phyloP scores from a whole-genome alignment of 2,888 invertebrate genomes.

The Palloptera scutellata region DNA sequence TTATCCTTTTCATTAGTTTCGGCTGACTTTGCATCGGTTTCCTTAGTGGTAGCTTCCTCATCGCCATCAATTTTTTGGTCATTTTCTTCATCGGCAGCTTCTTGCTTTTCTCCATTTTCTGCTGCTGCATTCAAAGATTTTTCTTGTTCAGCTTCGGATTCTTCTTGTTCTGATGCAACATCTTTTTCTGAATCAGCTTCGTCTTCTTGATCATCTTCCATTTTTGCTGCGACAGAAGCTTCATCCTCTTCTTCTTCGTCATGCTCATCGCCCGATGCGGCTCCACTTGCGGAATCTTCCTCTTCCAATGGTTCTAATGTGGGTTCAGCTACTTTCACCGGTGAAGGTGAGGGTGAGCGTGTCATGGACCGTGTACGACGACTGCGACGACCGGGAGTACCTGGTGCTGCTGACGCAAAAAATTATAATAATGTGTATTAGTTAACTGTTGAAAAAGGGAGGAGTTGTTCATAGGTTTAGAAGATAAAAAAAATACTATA shows the following conservation, averaged over 20 bases:
- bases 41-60: constrained; percentile 55
- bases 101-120: constrained; percentile 26
- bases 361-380: constrained; percentile 62
- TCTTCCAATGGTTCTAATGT: constrained; percentile 56
- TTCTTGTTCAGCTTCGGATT: constrained; percentile 31
- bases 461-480: background rate
- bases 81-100: constrained; percentile 18
- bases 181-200: constrained; percentile 24
- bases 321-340: constrained; percentile 53
- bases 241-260: constrained; percentile 21
- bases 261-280: constrained; percentile 31
- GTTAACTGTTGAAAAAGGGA: background rate
- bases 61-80: constrained; percentile 1
- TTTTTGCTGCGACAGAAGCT: constrained; percentile 20
- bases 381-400: constrained; percentile 57
- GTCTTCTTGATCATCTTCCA: constrained; percentile 21
- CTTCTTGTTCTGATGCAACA: constrained; percentile 29
- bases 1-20: constrained; percentile 40
- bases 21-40: background rate
- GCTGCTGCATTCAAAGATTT: constrained; percentile 24
- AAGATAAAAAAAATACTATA: too few species aligned
- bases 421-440: constrained; percentile 9
- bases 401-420: constrained; percentile 47
- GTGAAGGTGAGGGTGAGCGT: constrained; percentile 58
- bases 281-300: constrained; percentile 35